Conservation (phyloP, 2,113 vertebrate species). For the Heterocephalus glaber region DNA sequence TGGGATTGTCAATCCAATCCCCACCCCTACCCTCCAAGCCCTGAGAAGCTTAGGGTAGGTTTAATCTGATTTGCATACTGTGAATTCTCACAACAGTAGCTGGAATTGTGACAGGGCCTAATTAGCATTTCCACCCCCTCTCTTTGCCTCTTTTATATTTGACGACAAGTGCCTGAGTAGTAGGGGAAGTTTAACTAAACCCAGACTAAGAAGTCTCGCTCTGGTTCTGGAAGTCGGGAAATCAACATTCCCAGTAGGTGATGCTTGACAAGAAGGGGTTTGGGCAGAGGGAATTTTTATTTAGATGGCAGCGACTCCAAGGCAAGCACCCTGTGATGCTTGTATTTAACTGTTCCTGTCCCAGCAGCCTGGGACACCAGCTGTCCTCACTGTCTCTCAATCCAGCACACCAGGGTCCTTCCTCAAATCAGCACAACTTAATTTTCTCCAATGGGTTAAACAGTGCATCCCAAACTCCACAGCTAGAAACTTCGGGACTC, state of each 20-base stretch:
- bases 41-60: slow-evolving; percentile 72
- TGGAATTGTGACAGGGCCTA: slow-evolving; percentile 86
- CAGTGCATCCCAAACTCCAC: not conserved
- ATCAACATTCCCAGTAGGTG: slow-evolving; percentile 22
- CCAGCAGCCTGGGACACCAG: too few relatives aligned
- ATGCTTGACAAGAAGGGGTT: not conserved
- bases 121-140: slow-evolving; percentile 86
- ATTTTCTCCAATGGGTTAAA: not conserved
- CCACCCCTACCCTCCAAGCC: slow-evolving; percentile 67
- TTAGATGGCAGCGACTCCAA: not conserved
- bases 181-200: slow-evolving; percentile 85
- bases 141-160: slow-evolving; percentile 81
- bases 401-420: not conserved
- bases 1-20: slow-evolving; percentile 71
- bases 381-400: not conserved
- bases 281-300: not conserved
- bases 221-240: slow-evolving; percentile 71
- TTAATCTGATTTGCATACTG: slow-evolving; percentile 86
- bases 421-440: not conserved
- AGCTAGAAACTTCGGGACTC: not conserved
- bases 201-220: slow-evolving; percentile 80
- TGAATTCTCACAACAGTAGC: slow-evolving; percentile 84
- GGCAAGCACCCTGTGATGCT: accelerated
- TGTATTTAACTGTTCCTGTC: not conserved
- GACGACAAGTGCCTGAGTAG: slow-evolving; percentile 79